These are phyloP conservation scores for Sminthurinus signatus DNA, from an alignment of 1,140 invertebrate genomes.

Conservation along the genomic window DNA sequence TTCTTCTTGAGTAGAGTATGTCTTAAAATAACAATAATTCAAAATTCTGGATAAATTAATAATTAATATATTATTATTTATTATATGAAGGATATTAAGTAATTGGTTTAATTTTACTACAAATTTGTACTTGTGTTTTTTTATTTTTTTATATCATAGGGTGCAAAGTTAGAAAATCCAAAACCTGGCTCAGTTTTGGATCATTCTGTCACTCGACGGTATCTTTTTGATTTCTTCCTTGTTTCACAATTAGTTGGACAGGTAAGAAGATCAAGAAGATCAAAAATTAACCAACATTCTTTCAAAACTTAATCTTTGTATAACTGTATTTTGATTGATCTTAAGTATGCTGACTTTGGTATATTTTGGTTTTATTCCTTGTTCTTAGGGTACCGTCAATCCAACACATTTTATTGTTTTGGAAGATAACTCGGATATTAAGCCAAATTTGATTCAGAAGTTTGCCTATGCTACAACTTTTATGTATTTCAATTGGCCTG, in stretches of 20 bases:
- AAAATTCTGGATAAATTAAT: too few relatives aligned
- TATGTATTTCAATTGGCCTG: slow-evolving; percentile 93
- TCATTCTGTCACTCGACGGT: slow-evolving; percentile 63
- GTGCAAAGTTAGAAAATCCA: slow-evolving; percentile 57
- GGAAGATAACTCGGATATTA: slow-evolving; percentile 61
- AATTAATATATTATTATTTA: too few relatives aligned
- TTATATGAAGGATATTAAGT: too few relatives aligned
- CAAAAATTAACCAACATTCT: neutral
- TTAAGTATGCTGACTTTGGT: too few relatives aligned
- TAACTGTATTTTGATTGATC: too few relatives aligned
- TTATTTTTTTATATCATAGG: too few relatives aligned
- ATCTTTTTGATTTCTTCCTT: slow-evolving; percentile 82
- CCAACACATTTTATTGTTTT: slow-evolving; percentile 87
- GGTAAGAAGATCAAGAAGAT: slow-evolving; percentile 34
- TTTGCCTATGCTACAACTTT: slow-evolving; percentile 85
- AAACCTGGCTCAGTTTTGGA: slow-evolving; percentile 77
- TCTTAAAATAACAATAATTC: too few relatives aligned
- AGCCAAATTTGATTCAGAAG: slow-evolving; percentile 74
- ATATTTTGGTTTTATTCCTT: neutral
- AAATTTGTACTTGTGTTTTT: slow-evolving; percentile 45
- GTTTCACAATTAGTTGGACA: slow-evolving; percentile 74
- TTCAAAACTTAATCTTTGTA: neutral
- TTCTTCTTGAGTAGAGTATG: neutral
- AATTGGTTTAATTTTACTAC: too few relatives aligned
- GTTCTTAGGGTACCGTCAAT: slow-evolving; percentile 35